Evolutionary conservation across 2,888 invertebrate species (phyloP).

Genomic region (Eucriotettix oculatus): DNA sequence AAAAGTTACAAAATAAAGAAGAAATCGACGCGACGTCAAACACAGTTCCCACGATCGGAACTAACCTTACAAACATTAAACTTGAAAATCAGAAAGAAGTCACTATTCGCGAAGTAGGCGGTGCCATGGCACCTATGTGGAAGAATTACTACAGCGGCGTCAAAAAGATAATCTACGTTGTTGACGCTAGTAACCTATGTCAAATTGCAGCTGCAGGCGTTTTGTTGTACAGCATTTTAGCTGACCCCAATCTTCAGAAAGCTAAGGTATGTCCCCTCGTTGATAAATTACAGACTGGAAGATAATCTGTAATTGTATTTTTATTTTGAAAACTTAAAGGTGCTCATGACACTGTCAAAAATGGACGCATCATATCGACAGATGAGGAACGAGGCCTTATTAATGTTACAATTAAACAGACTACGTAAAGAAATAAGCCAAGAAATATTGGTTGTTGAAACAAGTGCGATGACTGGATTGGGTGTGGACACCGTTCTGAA

Average conservation of each 20-base stretch:
- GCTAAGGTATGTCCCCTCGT: constrained; percentile 37
- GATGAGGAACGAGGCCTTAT: constrained; percentile 69
- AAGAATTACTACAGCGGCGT: constrained; percentile 49
- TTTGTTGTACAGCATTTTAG: constrained; percentile 56
- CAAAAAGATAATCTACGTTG: constrained; percentile 50
- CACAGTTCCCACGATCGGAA: constrained; percentile 65
- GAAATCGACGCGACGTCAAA: constrained; percentile 59
- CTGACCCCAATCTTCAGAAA: constrained; percentile 49
- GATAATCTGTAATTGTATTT: neutral
- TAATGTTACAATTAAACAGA: constrained; percentile 62
- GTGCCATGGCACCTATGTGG: constrained; percentile 70
- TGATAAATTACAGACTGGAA: neutral
- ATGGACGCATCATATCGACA: constrained; percentile 76
- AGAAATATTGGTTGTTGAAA: constrained; percentile 50
- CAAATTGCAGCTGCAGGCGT: constrained; percentile 75
- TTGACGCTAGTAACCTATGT: constrained; percentile 70
- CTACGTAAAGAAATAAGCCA: constrained; percentile 51
- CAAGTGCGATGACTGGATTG: constrained; percentile 53
- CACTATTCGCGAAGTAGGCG: constrained; percentile 59
- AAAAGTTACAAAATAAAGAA: constrained; percentile 50
- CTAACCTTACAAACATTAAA: constrained; percentile 52
- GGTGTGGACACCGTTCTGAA: constrained; percentile 50
- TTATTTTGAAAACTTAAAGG: constrained; percentile 25
- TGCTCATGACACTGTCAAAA: constrained; percentile 57
- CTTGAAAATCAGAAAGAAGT: constrained; percentile 30